Base-by-base conservation (phyloP, 2,888 invertebrate genomes). In the Tachina lurida region DNA sequence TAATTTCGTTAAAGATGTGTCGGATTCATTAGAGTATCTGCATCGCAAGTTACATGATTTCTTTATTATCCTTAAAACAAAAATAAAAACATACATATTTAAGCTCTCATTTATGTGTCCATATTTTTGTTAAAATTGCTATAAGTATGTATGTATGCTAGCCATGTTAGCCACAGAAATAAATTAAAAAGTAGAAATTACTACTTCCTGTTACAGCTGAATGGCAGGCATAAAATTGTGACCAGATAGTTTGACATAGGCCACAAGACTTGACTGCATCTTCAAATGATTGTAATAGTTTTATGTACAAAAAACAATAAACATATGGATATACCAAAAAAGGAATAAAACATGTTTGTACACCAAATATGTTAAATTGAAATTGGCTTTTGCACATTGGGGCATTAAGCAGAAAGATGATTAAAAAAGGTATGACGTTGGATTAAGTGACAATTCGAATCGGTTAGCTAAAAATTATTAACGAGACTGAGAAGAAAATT, bases 121-220 rank as follows among this genome's bases (percentile, higher is more conserved):
- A 43, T 17, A 43, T 7, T 56, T 22, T 56, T 4, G 47, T 47
- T 31, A 39, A 4, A 58, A 58, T 4, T 22, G 17, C 2, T 52
- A 4, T 0, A 56, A 56, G 56, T 56, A 41, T 43, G 10, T 62
- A 15, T 1, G 3, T 19, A 56, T n/a, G 9, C 31, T 7, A 31
- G 31, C 31, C 31, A 12, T 41, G 10, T 47, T 22, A 73, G 56
- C 39, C 12, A 58, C 10, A n/a, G 58, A 54, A 52, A 63, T 47
- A 31, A 31, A 63, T 77, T 56, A 76, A 80, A 31, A 73, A 63
- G 41, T 43, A 49, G 10, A 54, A 70, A 68, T 65, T 56, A 80
- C 56, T 52, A 83, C 76, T 86, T 86, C 86, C 86, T 83, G 86
- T 41, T 47, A 58, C 76, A 73, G 10, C 56, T 67, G 54, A 82